Percentiles rank a stretch among this genome's conserved stretches.
These are phyloP conservation scores for Zootermopsis nevadensis DNA, from an alignment of 2,888 invertebrate genomes.

Conservation along the genomic window DNA sequence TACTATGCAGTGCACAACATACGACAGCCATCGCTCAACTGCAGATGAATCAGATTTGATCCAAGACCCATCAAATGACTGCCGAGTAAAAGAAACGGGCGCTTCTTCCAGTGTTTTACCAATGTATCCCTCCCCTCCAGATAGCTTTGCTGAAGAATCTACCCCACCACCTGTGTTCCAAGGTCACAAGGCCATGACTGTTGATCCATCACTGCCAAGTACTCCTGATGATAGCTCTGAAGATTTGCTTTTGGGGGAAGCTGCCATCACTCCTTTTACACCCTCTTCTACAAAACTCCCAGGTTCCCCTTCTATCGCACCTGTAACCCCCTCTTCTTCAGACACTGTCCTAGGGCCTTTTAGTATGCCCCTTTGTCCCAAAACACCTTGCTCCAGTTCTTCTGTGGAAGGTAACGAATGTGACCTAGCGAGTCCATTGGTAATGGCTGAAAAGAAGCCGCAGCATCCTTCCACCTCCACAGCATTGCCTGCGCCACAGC, in stretches of 20 bases:
- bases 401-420: not conserved
- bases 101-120: not conserved
- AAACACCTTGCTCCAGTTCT: slow-evolving; percentile 14
- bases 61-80: not conserved
- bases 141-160: slow-evolving; percentile 9
- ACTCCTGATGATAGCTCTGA: not conserved
- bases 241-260: not conserved
- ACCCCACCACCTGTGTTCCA: slow-evolving; percentile 22
- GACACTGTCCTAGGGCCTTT: too few species aligned
- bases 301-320: slow-evolving; percentile 3
- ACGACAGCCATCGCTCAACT: not conserved
- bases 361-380: not conserved
- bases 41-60: not conserved
- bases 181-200: slow-evolving; percentile 12
- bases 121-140: not conserved
- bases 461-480: not conserved
- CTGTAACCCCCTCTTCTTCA: not conserved
- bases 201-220: slow-evolving; percentile 15
- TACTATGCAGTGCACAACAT: not conserved
- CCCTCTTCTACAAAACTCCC: not conserved
- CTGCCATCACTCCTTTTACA: not conserved
- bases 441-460: not conserved
- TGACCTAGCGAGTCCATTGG: not conserved
- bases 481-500: slow-evolving; percentile 39
- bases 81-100: not conserved